phyloP scores from a whole-genome alignment of 2,888 invertebrate genomes.

The Latrodectus hesperus region DNA sequence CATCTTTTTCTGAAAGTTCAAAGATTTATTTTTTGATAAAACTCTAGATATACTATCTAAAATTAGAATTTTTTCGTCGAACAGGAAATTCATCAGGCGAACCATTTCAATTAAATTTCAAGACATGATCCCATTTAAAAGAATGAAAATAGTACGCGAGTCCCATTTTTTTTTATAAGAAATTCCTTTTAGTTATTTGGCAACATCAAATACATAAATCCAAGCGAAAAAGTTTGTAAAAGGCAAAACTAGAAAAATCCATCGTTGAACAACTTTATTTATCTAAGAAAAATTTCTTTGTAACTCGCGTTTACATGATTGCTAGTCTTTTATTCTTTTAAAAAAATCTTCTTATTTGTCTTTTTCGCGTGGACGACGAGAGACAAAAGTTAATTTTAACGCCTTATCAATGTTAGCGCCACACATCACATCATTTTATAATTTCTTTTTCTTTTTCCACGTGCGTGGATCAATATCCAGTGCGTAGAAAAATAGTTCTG shows the following conservation, averaged over 20 bases:
- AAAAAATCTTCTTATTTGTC: constrained; percentile 7
- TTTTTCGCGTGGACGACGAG: not conserved
- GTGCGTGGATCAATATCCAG: not conserved
- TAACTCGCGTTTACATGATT: constrained; percentile 24
- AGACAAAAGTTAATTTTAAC: constrained; percentile 33
- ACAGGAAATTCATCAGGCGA: not conserved
- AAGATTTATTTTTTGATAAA: no score
- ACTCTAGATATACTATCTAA: not conserved
- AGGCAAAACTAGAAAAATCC: constrained; percentile 4
- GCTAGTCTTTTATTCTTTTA: constrained; percentile 24
- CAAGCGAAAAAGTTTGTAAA: not conserved
- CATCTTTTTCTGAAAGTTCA: no score
- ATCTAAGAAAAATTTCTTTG: constrained; percentile 23
- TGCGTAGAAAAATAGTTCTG: not conserved
- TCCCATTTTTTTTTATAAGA: not conserved
- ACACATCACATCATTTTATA: constrained; percentile 41
- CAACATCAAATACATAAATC: constrained; percentile 2
- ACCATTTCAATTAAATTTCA: not conserved
- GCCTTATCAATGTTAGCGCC: constrained; percentile 37
- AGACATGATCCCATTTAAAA: not conserved
- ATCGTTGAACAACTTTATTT: constrained; percentile 19
- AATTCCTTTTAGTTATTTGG: not conserved
- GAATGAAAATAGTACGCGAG: not conserved
- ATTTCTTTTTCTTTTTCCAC: constrained; percentile 6
- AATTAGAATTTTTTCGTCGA: not conserved